Percentiles rank a stretch among this genome's conserved stretches.
phyloP scores from a whole-genome alignment of 2,797 vertebrate genomes.

The Vespertilio murinus region DNA sequence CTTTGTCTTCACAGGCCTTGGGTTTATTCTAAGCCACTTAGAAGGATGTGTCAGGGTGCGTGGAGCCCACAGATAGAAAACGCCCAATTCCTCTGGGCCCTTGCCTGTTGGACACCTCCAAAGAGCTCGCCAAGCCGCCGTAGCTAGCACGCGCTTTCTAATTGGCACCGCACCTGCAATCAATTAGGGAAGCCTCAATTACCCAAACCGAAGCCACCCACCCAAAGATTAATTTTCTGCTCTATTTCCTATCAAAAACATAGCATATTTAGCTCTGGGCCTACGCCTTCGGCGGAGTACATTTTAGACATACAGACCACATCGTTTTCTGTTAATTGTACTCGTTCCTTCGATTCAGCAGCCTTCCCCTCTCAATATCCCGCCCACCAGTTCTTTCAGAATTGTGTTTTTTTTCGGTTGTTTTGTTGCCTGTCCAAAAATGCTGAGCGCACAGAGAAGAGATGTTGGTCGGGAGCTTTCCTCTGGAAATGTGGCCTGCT shows the following conservation, averaged over 20 bases:
- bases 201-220: conserved; percentile 70
- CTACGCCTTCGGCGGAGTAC: conserved; percentile 57
- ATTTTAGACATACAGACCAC: conserved; percentile 49
- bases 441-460: conserved; percentile 65
- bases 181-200: conserved; percentile 73
- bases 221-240: conserved; percentile 75
- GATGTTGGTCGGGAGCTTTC: conserved; percentile 42
- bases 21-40: conserved; percentile 58
- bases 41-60: conserved; percentile 48
- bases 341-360: conserved; percentile 49
- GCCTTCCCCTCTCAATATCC: conserved; percentile 21
- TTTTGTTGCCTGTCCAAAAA: conserved; percentile 70
- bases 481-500: conserved; percentile 12
- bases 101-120: conserved; percentile 40
- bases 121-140: conserved; percentile 41
- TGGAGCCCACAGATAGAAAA: conserved; percentile 58
- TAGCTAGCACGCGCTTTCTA: conserved; percentile 28
- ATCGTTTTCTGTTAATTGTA: conserved; percentile 54
- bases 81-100: conserved; percentile 67
- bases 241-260: conserved; percentile 74
- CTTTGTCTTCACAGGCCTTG: conserved; percentile 62
- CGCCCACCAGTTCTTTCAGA: conserved; percentile 64
- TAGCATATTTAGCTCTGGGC: conserved; percentile 67
- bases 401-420: conserved; percentile 60
- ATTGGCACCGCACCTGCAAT: conserved; percentile 68